Conservation (phyloP, 2,113 vertebrate genomes). For the Seriola aureovittata region DNA sequence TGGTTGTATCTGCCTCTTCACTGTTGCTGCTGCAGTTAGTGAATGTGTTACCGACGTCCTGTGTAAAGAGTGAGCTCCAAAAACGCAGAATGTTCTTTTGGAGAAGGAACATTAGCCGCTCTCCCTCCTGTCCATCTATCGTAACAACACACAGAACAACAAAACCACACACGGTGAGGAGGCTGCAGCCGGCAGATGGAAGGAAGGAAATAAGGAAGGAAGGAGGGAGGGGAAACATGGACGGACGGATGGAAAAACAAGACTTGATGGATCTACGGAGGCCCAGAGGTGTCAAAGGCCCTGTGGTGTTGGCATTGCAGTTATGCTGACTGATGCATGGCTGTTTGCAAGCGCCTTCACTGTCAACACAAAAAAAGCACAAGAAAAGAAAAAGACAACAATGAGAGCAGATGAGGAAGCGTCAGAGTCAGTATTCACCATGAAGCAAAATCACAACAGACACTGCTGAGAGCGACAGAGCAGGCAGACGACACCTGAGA, state of each 20-base stretch:
- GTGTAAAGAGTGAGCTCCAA: not conserved
- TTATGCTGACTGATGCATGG: slow-evolving; percentile 75
- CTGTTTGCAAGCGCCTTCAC: slow-evolving; percentile 83
- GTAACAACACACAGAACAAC: slow-evolving; percentile 35
- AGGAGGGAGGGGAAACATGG: slow-evolving; percentile 43
- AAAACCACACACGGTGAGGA: slow-evolving; percentile 40
- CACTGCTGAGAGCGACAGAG: slow-evolving; percentile 14
- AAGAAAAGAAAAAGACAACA: slow-evolving; percentile 64
- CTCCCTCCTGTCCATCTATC: slow-evolving; percentile 4
- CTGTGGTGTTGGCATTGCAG: slow-evolving; percentile 66
- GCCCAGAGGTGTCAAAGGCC: slow-evolving; percentile 66
- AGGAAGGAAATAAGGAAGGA: slow-evolving; percentile 8
- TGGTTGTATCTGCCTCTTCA: not conserved
- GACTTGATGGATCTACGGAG: slow-evolving; percentile 67
- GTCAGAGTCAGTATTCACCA: slow-evolving; percentile 61
- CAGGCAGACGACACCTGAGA: not conserved
- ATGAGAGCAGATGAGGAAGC: slow-evolving; percentile 75
- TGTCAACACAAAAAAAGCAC: slow-evolving; percentile 80
- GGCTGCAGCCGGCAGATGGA: slow-evolving; percentile 32
- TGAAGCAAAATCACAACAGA: slow-evolving; percentile 51
- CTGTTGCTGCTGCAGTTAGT: not conserved
- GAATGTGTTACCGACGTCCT: not conserved
- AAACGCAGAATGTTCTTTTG: not conserved
- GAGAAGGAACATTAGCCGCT: not conserved
- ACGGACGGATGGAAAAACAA: slow-evolving; percentile 63